phyloP scores from a whole-genome alignment of 2,888 invertebrate species.

The Lepidocyrtoides sp. region DNA sequence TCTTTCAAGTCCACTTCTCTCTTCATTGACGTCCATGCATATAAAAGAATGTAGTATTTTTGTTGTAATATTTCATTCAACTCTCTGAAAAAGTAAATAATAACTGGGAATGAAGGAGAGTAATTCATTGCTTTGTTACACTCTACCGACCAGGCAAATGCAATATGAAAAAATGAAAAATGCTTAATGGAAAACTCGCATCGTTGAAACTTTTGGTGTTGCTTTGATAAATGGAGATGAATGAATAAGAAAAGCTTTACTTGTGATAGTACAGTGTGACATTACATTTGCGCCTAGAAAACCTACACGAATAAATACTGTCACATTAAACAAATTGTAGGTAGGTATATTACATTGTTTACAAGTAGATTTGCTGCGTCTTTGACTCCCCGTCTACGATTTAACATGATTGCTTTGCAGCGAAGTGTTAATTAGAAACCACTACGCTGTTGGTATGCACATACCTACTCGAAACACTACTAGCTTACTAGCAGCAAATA shows the following conservation, averaged over 20 bases:
- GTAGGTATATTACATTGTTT: too few relatives aligned
- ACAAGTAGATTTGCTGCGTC: too few relatives aligned
- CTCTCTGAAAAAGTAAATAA: constrained; percentile 14
- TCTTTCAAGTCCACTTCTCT: background rate
- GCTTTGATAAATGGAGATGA: background rate
- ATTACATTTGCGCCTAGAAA: too few relatives aligned
- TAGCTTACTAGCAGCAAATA: background rate
- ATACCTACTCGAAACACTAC: background rate
- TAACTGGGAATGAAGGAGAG: background rate
- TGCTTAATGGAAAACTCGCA: background rate
- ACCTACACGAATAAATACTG: too few relatives aligned
- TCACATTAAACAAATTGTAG: too few relatives aligned
- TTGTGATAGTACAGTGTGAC: too few relatives aligned
- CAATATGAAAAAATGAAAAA: background rate
- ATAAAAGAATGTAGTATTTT: background rate
- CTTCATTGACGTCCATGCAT: background rate
- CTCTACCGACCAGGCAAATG: background rate
- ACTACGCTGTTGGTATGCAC: background rate
- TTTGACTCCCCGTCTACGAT: too few relatives aligned
- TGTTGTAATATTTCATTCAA: constrained; percentile 32
- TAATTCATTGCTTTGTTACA: constrained; percentile 28
- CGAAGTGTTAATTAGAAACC: constrained; percentile 32
- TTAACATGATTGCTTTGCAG: too few relatives aligned
- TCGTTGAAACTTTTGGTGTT: background rate
- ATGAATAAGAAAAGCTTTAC: background rate